Base-by-base conservation (phyloP, 2,113 vertebrate genomes). In the Phainopepla nitens region DNA sequence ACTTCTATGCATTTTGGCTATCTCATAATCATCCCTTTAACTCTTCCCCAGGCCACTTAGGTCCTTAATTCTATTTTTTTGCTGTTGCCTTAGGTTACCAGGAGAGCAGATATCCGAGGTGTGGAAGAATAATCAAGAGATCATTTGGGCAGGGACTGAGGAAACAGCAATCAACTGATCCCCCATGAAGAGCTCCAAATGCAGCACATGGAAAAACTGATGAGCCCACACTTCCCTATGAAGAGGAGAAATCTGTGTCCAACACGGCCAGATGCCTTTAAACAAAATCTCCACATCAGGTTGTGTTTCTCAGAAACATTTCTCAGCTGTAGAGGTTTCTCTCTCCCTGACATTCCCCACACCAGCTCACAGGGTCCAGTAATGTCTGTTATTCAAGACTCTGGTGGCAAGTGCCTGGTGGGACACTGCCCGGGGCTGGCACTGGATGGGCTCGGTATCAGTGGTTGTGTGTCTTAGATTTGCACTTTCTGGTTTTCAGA, bases 191-290 rank as follows among this genome's bases (percentile, higher is more conserved):
- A 91, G 65, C 39, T 84, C 64, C 69, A 66, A 65, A 72, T 14
- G 71, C 49, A 15, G 39, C 0, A n/a, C 9, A 0, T 0, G 19
- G 65, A 13, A 47, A 75, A 50, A 71, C 4, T 4, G 24, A 70
- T 8, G 49, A 50, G 35, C 24, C 64, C 66, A 27, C 13, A 2
- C 6, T 11, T 62, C 13, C 31, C 41, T 39, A 31, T 18, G 19
- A 65, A n/a, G 80, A 87, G 53, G 7, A 77, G 47, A 65, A 29
- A 16, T 54, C 50, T 2, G 1, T 29, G 33, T 42, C 44, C 65
- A 75, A 36, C 17, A 7, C 0, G 0, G 24, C 31, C 66, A 72
- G 16, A 15, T 5, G 42, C 17, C 31, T 22, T 22, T 23, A 17
- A 31, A 57, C 2, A 7, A 82, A 68, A 94, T 39, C 29, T 33